phyloP scores from a whole-genome alignment of 2,113 vertebrate species.

The Ginglymostoma cirratum region DNA sequence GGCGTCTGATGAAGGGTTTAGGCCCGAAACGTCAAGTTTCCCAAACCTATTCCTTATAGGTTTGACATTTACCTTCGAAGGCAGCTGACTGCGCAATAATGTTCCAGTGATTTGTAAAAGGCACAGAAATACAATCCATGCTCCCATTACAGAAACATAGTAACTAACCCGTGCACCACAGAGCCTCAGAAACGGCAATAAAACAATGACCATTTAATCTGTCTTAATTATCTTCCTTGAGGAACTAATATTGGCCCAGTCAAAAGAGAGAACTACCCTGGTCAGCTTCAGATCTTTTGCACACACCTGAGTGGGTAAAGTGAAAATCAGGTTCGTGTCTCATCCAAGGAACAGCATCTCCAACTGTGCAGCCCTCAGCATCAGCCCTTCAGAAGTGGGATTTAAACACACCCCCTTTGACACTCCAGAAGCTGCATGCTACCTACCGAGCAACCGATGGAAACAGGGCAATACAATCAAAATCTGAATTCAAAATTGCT shows the following conservation, averaged over 20 bases:
- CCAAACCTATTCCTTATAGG: not conserved
- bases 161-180: not conserved
- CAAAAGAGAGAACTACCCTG: not conserved
- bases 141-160: not conserved
- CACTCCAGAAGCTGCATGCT: too few relatives aligned
- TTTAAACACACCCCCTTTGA: not conserved
- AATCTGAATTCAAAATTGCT: not conserved
- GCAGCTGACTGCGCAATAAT: not conserved
- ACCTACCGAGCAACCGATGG: not conserved
- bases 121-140: not conserved
- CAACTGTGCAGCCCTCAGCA: not conserved
- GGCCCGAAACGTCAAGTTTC: too few relatives aligned
- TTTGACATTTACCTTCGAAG: not conserved
- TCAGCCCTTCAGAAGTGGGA: not conserved
- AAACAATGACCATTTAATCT: not conserved
- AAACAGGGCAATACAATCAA: not conserved
- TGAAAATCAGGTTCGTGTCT: not conserved
- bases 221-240: not conserved
- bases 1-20: too few relatives aligned
- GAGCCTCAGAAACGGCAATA: not conserved
- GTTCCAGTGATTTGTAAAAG: not conserved
- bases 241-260: not conserved
- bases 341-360: not conserved
- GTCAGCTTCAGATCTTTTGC: not conserved
- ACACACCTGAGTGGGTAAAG: not conserved